Conservation (phyloP, 1,140 invertebrate genomes). For the Heliconius melpomene region DNA sequence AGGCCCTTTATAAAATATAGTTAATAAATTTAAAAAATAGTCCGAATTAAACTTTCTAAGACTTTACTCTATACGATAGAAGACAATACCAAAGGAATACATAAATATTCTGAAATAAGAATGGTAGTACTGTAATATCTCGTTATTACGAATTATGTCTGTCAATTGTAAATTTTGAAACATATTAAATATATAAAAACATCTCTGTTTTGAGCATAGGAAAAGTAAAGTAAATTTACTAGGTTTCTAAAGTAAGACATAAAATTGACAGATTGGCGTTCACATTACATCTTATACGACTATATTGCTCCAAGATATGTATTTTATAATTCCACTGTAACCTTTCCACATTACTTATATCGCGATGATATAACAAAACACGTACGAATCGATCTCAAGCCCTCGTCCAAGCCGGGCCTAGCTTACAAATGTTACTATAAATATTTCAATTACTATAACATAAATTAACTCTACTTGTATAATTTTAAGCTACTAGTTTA, state of each 20-base stretch:
- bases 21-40: neutral
- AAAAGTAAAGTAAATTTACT: neutral
- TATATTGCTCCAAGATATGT: slow-evolving; percentile 41
- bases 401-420: neutral
- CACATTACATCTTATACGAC: slow-evolving; percentile 24
- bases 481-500: slow-evolving; percentile 2
- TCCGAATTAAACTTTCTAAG: neutral
- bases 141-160: neutral
- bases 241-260: slow-evolving; percentile 26
- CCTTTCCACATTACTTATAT: neutral
- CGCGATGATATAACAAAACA: neutral
- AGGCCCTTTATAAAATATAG: neutral
- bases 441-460: slow-evolving; percentile 2
- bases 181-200: too few species aligned
- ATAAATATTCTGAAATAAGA: neutral
- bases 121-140: neutral
- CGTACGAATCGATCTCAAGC: neutral
- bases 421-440: slow-evolving; percentile 11
- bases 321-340: slow-evolving; percentile 17
- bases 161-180: neutral
- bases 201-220: neutral
- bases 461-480: neutral
- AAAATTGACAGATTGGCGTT: slow-evolving; percentile 29
- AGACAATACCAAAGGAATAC: neutral
- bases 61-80: neutral